Evolutionary conservation across 2,797 vertebrate genomes (phyloP).

Genomic region (Phrynocephalus guinanensis): DNA sequence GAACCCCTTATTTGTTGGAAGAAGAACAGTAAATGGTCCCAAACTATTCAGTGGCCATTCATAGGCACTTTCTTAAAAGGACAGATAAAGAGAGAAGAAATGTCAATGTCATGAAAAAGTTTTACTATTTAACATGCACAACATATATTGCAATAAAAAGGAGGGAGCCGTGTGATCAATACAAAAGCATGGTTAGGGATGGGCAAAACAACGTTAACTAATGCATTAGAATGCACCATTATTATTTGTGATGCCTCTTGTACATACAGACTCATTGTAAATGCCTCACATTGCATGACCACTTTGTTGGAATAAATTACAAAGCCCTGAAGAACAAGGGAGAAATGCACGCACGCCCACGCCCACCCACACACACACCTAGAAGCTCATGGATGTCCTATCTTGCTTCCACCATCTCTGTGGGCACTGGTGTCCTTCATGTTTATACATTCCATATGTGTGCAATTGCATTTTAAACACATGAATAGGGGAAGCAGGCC

Average conservation of each 20-base stretch:
- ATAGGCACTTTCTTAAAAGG: conserved; percentile 74
- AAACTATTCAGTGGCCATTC: conserved; percentile 85
- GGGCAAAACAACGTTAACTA: not conserved
- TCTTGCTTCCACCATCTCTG: not conserved
- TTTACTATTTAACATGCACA: not conserved
- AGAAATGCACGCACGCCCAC: too few species aligned
- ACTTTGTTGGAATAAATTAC: too few species aligned
- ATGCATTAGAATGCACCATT: not conserved
- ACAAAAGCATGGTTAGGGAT: too few species aligned
- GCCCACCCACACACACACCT: too few species aligned
- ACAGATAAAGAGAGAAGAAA: conserved; percentile 35
- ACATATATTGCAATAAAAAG: not conserved
- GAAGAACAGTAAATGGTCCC: conserved; percentile 91
- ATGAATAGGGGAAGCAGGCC: not conserved
- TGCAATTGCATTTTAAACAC: not conserved
- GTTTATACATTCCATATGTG: not conserved
- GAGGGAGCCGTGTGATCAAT: too few species aligned
- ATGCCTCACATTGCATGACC: too few species aligned
- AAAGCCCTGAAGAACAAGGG: too few species aligned
- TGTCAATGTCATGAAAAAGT: not conserved
- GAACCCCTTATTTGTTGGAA: conserved; percentile 88
- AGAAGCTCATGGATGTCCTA: not conserved
- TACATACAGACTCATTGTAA: too few species aligned
- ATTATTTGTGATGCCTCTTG: too few species aligned
- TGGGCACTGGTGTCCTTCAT: not conserved